Percentiles rank a stretch among this genome's conserved stretches.
Conservation (phyloP, 2,888 invertebrate species). For the Pedicia rivosa region DNA sequence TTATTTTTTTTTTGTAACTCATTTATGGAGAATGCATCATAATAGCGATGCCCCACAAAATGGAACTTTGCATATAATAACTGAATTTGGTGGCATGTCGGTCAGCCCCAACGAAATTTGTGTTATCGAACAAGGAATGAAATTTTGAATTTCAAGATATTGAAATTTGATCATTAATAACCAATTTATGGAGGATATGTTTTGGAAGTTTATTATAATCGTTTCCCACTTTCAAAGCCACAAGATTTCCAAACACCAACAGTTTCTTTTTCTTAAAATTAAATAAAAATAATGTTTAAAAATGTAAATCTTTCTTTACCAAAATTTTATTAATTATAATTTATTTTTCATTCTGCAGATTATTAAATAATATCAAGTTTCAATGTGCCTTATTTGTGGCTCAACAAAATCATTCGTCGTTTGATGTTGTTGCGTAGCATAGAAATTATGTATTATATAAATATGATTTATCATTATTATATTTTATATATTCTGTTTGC, state of each 20-base stretch:
- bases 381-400: slow-evolving; percentile 79
- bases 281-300: slow-evolving; percentile 67
- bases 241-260: slow-evolving; percentile 86
- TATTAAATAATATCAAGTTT: slow-evolving; percentile 55
- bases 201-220: slow-evolving; percentile 87
- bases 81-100: slow-evolving; percentile 81
- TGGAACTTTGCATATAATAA: slow-evolving; percentile 66
- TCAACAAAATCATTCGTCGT: slow-evolving; percentile 76
- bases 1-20: slow-evolving; percentile 75
- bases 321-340: too few relatives aligned
- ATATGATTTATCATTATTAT: slow-evolving; percentile 81
- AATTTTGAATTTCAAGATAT: too few relatives aligned
- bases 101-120: slow-evolving; percentile 90
- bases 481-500: too few relatives aligned
- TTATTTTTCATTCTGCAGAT: too few relatives aligned
- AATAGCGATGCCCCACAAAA: slow-evolving; percentile 93
- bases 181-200: slow-evolving; percentile 92
- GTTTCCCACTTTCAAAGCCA: slow-evolving; percentile 88
- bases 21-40: slow-evolving; percentile 78
- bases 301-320: too few relatives aligned
- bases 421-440: slow-evolving; percentile 98
- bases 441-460: slow-evolving; percentile 98
- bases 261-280: slow-evolving; percentile 75
- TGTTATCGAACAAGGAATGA: slow-evolving; percentile 90
- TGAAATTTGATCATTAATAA: too few relatives aligned